Conservation (phyloP, 1,140 invertebrate genomes). For the Phortica variegata region DNA sequence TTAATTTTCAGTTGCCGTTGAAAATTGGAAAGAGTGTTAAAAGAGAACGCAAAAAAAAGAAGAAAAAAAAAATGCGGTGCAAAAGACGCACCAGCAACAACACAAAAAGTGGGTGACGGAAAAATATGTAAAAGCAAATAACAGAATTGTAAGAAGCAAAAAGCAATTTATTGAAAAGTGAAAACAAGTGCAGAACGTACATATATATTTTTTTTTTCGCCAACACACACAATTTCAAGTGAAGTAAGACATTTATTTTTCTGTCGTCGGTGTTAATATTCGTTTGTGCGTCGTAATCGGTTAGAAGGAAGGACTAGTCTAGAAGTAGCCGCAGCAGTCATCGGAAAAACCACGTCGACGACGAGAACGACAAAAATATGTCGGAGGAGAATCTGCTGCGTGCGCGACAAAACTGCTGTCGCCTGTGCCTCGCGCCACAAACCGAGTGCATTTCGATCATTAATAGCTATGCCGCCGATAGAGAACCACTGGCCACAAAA, state of each 20-base stretch:
- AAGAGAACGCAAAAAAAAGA: not conserved
- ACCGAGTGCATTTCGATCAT: slow-evolving; percentile 56
- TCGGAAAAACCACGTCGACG: slow-evolving; percentile 3
- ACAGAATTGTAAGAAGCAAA: slow-evolving; percentile 13
- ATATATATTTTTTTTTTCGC: not conserved
- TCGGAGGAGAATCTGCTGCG: slow-evolving; percentile 23
- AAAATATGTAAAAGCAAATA: slow-evolving; percentile 18
- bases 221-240: too few species aligned
- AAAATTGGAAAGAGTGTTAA: too few species aligned
- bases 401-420: slow-evolving; percentile 50
- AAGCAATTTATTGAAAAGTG: slow-evolving; percentile 8
- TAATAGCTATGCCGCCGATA: slow-evolving; percentile 56
- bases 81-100: slow-evolving; percentile 15
- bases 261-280: too few species aligned
- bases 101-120: slow-evolving; percentile 13
- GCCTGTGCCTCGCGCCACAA: slow-evolving; percentile 52
- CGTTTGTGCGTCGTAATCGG: slow-evolving; percentile 6
- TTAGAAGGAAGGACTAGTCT: slow-evolving; percentile 1
- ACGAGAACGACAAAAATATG: slow-evolving; percentile 8
- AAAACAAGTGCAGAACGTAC: slow-evolving; percentile 5
- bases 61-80: slow-evolving; percentile 6
- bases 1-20: too few species aligned
- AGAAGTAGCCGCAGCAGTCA: slow-evolving; percentile 8
- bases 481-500: slow-evolving; percentile 53
- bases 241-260: too few species aligned